Base-by-base conservation (phyloP, 2,888 invertebrate species). In the Lobophora halterata region DNA sequence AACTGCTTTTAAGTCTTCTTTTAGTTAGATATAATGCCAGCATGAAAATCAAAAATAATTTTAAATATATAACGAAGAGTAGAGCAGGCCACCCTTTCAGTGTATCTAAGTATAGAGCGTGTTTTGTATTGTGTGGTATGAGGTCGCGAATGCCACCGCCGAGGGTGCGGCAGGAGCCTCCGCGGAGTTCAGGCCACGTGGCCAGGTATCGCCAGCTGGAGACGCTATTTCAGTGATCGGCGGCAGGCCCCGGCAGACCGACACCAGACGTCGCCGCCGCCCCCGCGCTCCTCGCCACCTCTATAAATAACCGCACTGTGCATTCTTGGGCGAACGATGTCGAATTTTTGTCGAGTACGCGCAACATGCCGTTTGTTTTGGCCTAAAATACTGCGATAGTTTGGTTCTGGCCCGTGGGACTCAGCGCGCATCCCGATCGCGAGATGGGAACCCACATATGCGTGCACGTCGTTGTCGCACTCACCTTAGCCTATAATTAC, bases 231-330 rank as follows among this genome's bases (percentile, higher is more conserved):
- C 71, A 70, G 87, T 82, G 88, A 86, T 81, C 87, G 88, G 87
- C 83, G 81, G 88, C 89, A 89, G 89, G 87, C 88, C 89, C 89
- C 83, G 89, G 89, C 87, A 89, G 89, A 88, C 85, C 88, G 88
- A 86, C 83, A 85, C 82, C 83, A 87, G 86, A 86, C 87, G 80
- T 77, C 76, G 80, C 73, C 76, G 79, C 80, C 85, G 83, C 79
- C 85, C 85, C 86, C 86, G 91, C 87, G 79, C 81, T 76, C 77
- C 88, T 83, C 78, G 75, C 72, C 64, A 74, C 71, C 72, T 68
- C 86, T 86, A 86, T 78, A 79, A 79, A 85, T 86, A 86, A 65
- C 75, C 74, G 67, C 79, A 79, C 82, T 80, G 82, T 85, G 83
- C 86, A 87, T 87, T 87, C 87, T 87, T 87, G 83, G 76, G 82